These are phyloP conservation scores for Eumaeus atala DNA, from an alignment of 1,140 invertebrate genomes.

Conservation along the genomic window DNA sequence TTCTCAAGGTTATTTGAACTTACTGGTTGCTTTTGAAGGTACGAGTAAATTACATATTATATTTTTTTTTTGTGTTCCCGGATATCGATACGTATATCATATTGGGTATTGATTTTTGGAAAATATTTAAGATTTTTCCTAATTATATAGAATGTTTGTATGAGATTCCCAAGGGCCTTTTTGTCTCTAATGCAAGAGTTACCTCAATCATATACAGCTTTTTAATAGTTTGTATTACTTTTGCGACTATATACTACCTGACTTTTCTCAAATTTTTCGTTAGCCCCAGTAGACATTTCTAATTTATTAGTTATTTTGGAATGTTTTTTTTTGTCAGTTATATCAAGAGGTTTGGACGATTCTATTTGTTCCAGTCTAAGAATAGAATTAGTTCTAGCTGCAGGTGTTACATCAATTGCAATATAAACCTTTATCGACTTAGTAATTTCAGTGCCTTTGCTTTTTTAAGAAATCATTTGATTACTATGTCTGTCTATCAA, in stretches of 20 bases:
- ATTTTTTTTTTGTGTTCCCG: no score
- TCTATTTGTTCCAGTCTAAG: constrained; percentile 85
- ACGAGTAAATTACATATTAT: no score
- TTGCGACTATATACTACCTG: constrained; percentile 26
- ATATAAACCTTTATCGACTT: constrained; percentile 81
- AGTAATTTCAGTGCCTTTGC: constrained; percentile 60
- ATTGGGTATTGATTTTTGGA: no score
- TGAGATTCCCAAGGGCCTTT: constrained; percentile 72
- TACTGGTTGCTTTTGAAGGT: no score
- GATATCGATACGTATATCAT: no score
- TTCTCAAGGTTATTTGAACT: no score
- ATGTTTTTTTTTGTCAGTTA: constrained; percentile 44
- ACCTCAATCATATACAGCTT: constrained; percentile 69
- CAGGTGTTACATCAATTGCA: constrained; percentile 84
- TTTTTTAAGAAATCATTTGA: constrained; percentile 64
- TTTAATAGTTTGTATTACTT: constrained; percentile 24
- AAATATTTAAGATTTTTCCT: no score
- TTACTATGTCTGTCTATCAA: constrained; percentile 46
- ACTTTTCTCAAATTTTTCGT: constrained; percentile 27
- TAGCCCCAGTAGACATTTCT: constrained; percentile 60
- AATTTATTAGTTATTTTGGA: constrained; percentile 46
- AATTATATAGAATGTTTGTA: constrained; percentile 83
- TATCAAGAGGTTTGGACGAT: constrained; percentile 76
- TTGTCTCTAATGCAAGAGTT: constrained; percentile 56
- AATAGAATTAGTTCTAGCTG: constrained; percentile 80